phyloP scores from a whole-genome alignment of 2,113 vertebrate genomes.

The Talpa occidentalis region DNA sequence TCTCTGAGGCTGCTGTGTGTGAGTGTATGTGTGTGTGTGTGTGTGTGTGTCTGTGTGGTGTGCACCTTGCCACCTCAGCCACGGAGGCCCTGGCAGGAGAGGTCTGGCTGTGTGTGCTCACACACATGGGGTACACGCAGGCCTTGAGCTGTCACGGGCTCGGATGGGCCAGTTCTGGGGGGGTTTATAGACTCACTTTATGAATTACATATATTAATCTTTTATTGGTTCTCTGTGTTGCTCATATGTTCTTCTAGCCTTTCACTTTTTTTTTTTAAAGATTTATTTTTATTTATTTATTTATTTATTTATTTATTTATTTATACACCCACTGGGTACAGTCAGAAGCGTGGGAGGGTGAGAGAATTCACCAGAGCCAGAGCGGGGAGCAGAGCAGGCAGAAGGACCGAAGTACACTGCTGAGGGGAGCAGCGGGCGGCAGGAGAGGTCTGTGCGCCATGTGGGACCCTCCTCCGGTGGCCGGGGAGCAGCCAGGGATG shows the following conservation, averaged over 20 bases:
- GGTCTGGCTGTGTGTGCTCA: background rate
- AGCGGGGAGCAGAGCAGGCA: too few species aligned
- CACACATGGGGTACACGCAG: background rate
- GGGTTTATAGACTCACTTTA: background rate
- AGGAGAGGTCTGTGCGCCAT: too few species aligned
- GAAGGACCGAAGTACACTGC: too few species aligned
- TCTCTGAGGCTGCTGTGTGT: background rate
- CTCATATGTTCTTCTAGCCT: background rate
- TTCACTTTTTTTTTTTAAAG: conserved; percentile 29
- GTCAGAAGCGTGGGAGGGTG: too few species aligned
- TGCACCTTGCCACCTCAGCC: background rate
- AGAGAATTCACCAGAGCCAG: too few species aligned
- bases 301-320: too few species aligned
- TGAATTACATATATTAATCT: background rate
- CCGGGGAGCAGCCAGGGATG: too few species aligned
- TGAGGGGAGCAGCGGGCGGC: too few species aligned
- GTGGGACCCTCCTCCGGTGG: too few species aligned
- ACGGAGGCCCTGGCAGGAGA: background rate
- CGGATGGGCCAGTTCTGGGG: too few species aligned
- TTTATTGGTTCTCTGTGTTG: background rate
- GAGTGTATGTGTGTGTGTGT: background rate
- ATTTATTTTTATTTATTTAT: too few species aligned
- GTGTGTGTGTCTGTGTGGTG: background rate
- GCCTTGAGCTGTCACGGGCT: background rate
- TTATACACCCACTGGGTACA: too few species aligned